A percentile compares a stretch with the other conserved stretches of the same genome.
Evolutionary conservation across 2,113 vertebrate genomes (phyloP).

Genomic region (Dicrurus megarhynchus): DNA sequence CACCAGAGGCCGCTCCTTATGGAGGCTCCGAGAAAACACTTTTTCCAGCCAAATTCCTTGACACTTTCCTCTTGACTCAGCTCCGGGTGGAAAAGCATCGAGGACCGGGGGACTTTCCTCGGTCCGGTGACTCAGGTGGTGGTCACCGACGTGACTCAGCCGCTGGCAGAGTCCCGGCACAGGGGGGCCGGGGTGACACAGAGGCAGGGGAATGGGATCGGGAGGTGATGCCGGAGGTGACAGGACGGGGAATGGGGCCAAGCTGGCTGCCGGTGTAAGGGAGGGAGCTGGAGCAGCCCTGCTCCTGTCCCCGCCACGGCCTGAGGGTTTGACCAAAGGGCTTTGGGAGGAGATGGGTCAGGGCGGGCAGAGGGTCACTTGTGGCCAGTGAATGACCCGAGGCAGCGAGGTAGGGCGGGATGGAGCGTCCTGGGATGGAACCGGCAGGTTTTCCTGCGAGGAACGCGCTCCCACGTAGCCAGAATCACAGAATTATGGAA

Average conservation of each 20-base stretch:
- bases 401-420: not conserved
- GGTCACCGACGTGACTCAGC: slow-evolving; percentile 59
- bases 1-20: not conserved
- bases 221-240: not conserved
- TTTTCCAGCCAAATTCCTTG: slow-evolving; percentile 15
- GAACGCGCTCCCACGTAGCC: not conserved
- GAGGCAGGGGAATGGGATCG: not conserved
- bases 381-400: not conserved
- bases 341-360: not conserved
- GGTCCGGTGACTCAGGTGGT: slow-evolving; percentile 28
- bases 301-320: rapidly evolving
- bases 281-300: not conserved
- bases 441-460: not conserved
- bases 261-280: not conserved
- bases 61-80: slow-evolving; percentile 58
- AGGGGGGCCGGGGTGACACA: not conserved
- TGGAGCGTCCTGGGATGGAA: rapidly evolving
- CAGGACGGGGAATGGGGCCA: not conserved
- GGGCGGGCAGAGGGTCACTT: rapidly evolving
- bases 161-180: not conserved
- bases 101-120: slow-evolving; percentile 13
- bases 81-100: slow-evolving; percentile 26
- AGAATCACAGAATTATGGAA: not conserved
- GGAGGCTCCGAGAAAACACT: not conserved
- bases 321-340: not conserved